A percentile compares a stretch with the other conserved stretches of the same genome.
Conservation (phyloP, 2,797 vertebrate species). For the Acomys russatus region DNA sequence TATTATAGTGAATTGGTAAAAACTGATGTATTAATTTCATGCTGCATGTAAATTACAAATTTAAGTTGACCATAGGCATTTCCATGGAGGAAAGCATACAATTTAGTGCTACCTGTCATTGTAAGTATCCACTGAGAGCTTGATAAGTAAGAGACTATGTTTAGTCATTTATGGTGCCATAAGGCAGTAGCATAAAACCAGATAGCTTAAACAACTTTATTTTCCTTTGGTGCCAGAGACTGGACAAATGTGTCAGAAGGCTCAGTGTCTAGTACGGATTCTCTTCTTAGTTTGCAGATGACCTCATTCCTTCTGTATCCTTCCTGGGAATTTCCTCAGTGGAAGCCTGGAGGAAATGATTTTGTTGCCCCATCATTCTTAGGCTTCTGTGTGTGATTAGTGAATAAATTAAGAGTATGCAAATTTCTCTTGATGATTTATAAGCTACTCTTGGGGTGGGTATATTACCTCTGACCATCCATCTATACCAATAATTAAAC, state of each 20-base stretch:
- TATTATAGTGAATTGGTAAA: not conserved
- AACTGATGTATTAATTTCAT: not conserved
- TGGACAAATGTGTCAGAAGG: not conserved
- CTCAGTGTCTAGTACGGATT: not conserved
- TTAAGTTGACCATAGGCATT: not conserved
- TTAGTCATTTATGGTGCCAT: not conserved
- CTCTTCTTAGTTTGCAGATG: not conserved
- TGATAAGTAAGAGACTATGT: not conserved
- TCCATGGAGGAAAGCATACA: not conserved
- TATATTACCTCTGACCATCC: not conserved
- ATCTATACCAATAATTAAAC: conserved; percentile 19
- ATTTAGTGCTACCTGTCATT: not conserved
- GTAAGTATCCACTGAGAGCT: not conserved
- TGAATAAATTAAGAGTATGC: not conserved
- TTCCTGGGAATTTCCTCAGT: not conserved
- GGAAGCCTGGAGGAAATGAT: not conserved
- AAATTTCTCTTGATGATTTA: conserved; percentile 38
- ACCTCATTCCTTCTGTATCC: not conserved
- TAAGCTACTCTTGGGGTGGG: not conserved
- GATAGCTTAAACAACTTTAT: not conserved
- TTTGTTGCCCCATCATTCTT: not conserved
- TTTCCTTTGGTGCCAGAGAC: not conserved
- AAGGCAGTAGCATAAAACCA: not conserved
- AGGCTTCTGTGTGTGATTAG: not conserved
- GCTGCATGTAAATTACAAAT: not conserved